These are phyloP conservation scores for Drosophila bifasciata DNA, from an alignment of 1,140 invertebrate genomes.

Conservation along the genomic window DNA sequence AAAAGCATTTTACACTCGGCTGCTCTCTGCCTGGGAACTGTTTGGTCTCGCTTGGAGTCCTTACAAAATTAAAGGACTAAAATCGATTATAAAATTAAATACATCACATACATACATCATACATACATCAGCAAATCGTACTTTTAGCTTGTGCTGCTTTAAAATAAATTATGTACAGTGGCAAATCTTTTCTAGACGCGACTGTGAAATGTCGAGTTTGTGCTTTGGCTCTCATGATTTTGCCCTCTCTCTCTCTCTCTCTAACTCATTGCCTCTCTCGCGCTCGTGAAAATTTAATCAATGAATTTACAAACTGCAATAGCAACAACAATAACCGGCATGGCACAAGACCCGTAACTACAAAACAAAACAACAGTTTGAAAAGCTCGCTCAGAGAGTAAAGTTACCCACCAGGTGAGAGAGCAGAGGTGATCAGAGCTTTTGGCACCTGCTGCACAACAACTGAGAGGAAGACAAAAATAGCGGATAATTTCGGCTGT, in stretches of 20 bases:
- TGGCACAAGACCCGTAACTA: constrained; percentile 58
- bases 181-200: constrained; percentile 30
- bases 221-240: not conserved
- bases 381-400: constrained; percentile 52
- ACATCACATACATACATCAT: too few relatives aligned
- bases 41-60: too few relatives aligned
- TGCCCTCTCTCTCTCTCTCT: constrained; percentile 23
- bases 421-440: constrained; percentile 33
- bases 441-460: constrained; percentile 64
- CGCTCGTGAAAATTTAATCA: constrained; percentile 64
- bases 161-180: not conserved
- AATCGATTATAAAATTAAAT: too few relatives aligned
- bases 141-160: too few relatives aligned
- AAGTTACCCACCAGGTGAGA: not conserved
- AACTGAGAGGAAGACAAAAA: constrained; percentile 26
- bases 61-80: too few relatives aligned
- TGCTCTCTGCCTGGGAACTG: too few relatives aligned
- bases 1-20: too few relatives aligned
- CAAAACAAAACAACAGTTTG: constrained; percentile 57
- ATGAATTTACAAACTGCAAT: constrained; percentile 59
- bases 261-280: not conserved
- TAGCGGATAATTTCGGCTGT: constrained; percentile 30
- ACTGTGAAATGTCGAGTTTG: constrained; percentile 28
- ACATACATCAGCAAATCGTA: too few relatives aligned
- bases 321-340: constrained; percentile 74